Evolutionary conservation across 2,113 vertebrate genomes (phyloP), one percentile per base, ranked within the genome.

Genomic region (Gobio gobio): DNA sequence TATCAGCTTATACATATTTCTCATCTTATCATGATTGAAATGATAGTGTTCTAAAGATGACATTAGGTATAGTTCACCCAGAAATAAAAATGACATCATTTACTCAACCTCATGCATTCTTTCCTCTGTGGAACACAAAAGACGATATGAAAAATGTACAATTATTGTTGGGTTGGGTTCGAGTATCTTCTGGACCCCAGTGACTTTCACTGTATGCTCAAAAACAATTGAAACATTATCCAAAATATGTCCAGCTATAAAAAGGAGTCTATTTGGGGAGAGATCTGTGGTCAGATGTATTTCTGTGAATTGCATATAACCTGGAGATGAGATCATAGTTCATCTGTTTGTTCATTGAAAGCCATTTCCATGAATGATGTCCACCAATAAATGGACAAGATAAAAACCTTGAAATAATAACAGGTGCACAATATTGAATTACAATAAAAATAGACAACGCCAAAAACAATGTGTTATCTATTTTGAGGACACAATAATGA

Each of bases 231-330:
- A 16, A 75, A 51, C 22, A 49, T 51, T 43, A 4, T 4, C 12
- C 54, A 70, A 49, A 75, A 51, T 26, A 45, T 51, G 22, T 26
- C 26, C 10, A 18, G 8, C 49, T 36, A 56, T 14, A 29, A 40
- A 45, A 63, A 61, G 22, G 3, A 29, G 0, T 54, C 74, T 54
- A 10, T 33, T 76, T 76, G 74, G 26, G 80, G 90, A 91, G 90
- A 91, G 91, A 33, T 76, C 24, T 54, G 26, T 54, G 24, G n/a
- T 79, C 18, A 78, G 5, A 36, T 78, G 9, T 79, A 79, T 63
- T 47, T 79, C 86, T 93, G 90, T 85, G 75, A 78, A 78, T 79
- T 61, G 59, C 82, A 22, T 45, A 78, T 36, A 74, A 22, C 43
- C 29, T 12, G 70, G 16, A 59, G 70, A 63, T 75, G 20, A 83